phyloP scores from a whole-genome alignment of 2,888 invertebrate species.

The Buathra laborator region DNA sequence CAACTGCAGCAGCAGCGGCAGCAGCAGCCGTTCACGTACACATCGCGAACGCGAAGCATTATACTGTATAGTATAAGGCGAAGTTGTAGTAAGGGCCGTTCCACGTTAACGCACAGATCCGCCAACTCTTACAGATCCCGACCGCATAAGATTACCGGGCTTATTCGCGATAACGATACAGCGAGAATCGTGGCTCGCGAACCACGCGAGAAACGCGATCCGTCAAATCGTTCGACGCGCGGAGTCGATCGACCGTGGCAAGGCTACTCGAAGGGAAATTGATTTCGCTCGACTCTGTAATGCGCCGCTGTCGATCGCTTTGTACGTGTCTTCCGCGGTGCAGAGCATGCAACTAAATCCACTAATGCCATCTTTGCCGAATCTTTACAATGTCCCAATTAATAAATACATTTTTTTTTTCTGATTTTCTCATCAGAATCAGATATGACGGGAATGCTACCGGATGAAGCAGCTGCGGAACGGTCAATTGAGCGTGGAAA shows the following conservation, averaged over 20 bases:
- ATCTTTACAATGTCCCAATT: background rate
- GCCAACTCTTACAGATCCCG: slow-evolving; percentile 59
- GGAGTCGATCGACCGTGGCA: slow-evolving; percentile 65
- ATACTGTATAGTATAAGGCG: slow-evolving; percentile 40
- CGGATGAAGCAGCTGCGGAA: slow-evolving; percentile 16
- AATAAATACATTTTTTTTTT: background rate
- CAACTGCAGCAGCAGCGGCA: slow-evolving; percentile 4
- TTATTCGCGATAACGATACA: slow-evolving; percentile 69
- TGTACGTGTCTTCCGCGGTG: slow-evolving; percentile 32
- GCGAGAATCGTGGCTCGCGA: slow-evolving; percentile 21
- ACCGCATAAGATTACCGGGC: slow-evolving; percentile 61
- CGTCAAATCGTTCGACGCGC: slow-evolving; percentile 59
- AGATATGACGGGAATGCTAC: background rate
- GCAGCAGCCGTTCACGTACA: slow-evolving; percentile 18
- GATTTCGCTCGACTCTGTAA: slow-evolving; percentile 61
- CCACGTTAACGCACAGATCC: slow-evolving; percentile 65
- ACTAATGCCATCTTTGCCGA: background rate
- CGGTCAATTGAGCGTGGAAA: slow-evolving; percentile 44
- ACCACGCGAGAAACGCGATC: slow-evolving; percentile 59
- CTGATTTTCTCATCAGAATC: background rate
- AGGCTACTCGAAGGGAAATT: slow-evolving; percentile 68
- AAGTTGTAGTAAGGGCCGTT: slow-evolving; percentile 52
- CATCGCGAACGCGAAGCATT: slow-evolving; percentile 55
- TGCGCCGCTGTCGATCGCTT: slow-evolving; percentile 48
- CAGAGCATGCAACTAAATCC: slow-evolving; percentile 5